phyloP scores from a whole-genome alignment of 2,797 vertebrate genomes.

The Leucoraja ocellata region DNA sequence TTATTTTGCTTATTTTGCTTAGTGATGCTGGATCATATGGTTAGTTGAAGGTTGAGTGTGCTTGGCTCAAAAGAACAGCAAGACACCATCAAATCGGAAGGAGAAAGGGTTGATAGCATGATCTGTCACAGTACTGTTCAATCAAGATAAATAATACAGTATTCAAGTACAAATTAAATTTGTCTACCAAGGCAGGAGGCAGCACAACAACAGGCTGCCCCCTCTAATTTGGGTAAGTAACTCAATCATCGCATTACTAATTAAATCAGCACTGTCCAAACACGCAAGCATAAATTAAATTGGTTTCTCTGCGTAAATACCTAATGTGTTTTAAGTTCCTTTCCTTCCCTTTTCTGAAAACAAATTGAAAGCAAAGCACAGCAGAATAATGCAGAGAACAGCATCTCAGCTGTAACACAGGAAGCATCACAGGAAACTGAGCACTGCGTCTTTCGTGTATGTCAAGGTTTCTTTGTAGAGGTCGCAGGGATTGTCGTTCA shows the following conservation, averaged over 20 bases:
- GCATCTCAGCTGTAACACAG: neutral
- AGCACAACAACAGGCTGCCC: neutral
- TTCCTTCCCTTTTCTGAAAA: neutral
- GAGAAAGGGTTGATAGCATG: neutral
- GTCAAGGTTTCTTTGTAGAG: neutral
- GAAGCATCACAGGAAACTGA: neutral
- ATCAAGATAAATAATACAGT: constrained; percentile 11
- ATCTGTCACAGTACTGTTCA: neutral
- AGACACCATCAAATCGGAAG: neutral
- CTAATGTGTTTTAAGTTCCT: neutral
- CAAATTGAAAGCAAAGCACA: neutral
- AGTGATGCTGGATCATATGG: neutral
- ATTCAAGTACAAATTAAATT: neutral
- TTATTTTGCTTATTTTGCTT: too few relatives aligned
- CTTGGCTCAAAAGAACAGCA: neutral
- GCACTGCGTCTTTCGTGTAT: neutral
- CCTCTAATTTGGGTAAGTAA: constrained; percentile 3
- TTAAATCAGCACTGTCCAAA: neutral
- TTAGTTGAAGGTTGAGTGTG: neutral
- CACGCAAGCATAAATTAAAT: constrained; percentile 9
- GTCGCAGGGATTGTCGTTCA: too few relatives aligned
- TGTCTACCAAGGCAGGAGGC: neutral
- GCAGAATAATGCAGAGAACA: neutral
- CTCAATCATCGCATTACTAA: neutral
- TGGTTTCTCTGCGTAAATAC: neutral